A percentile compares a stretch with the other conserved stretches of the same genome.
Conservation (phyloP, 2,797 vertebrate genomes). For the Parotocinclus haroldoi region DNA sequence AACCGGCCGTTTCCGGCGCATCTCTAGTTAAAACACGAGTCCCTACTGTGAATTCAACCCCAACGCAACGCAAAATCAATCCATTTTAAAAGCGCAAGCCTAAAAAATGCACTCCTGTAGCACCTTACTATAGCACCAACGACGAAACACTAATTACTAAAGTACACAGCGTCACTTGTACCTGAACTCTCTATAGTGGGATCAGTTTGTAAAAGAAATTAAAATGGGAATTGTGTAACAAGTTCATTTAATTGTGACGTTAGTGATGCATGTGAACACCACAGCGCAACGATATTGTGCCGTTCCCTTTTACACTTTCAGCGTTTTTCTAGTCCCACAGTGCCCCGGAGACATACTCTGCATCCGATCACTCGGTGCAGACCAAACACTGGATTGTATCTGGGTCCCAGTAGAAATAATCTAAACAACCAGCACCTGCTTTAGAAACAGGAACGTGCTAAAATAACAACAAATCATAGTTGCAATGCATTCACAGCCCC, state of each 20-base stretch:
- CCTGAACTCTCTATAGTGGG: too few species aligned
- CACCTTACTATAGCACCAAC: too few species aligned
- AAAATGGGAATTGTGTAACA: too few species aligned
- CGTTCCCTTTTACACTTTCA: background rate
- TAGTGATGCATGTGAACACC: constrained; percentile 9
- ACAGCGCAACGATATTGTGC: background rate
- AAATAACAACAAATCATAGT: constrained; percentile 7
- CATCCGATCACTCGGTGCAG: constrained; percentile 1
- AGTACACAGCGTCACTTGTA: too few species aligned
- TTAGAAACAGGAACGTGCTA: background rate
- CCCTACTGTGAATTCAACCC: too few species aligned
- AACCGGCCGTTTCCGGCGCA: too few species aligned
- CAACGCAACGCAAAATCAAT: too few species aligned
- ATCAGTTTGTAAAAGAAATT: too few species aligned
- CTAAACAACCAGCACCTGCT: background rate
- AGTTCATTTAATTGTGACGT: background rate
- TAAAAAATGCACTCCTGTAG: too few species aligned
- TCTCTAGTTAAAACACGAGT: too few species aligned
- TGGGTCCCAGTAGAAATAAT: constrained; percentile 5
- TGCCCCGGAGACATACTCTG: background rate
- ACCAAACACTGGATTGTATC: constrained; percentile 5
- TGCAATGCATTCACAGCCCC: constrained; percentile 55
- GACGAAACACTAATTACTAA: too few species aligned
- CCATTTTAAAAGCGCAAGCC: too few species aligned
- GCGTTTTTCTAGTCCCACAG: constrained; percentile 52